These are phyloP conservation scores for Aselliscus stoliczkanus DNA, from an alignment of 2,797 vertebrate species.

Conservation along the genomic window DNA sequence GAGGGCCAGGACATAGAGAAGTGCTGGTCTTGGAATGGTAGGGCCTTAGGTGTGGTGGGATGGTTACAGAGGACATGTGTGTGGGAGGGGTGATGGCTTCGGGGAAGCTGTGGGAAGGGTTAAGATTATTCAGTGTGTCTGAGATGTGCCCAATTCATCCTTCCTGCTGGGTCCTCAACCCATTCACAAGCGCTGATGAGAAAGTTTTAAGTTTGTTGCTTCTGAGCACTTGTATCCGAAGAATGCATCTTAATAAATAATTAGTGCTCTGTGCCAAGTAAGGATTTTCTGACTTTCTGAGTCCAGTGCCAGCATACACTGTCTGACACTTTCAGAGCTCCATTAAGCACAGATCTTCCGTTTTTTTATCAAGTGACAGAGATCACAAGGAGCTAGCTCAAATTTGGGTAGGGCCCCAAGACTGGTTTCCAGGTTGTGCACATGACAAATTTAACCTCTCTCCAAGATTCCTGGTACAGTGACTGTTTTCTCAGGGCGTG, in stretches of 20 bases:
- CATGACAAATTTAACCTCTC: background rate
- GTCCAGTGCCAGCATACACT: background rate
- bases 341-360: accelerated
- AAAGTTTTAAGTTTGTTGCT: background rate
- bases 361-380: background rate
- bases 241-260: background rate
- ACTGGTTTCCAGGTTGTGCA: background rate
- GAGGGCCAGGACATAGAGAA: background rate
- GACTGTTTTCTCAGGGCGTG: background rate
- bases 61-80: background rate
- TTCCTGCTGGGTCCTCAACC: background rate
- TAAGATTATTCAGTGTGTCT: background rate
- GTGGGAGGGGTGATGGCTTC: background rate
- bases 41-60: accelerated
- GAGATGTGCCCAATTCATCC: background rate
- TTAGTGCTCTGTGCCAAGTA: background rate
- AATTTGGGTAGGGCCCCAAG: background rate
- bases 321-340: background rate
- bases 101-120: background rate
- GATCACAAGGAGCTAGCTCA: background rate
- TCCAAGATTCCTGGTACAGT: background rate
- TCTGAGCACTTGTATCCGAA: background rate
- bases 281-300: too few species aligned
- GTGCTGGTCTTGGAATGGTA: background rate
- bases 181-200: background rate